Conservation (phyloP, 2,113 vertebrate species). For the Rallus limicola region DNA sequence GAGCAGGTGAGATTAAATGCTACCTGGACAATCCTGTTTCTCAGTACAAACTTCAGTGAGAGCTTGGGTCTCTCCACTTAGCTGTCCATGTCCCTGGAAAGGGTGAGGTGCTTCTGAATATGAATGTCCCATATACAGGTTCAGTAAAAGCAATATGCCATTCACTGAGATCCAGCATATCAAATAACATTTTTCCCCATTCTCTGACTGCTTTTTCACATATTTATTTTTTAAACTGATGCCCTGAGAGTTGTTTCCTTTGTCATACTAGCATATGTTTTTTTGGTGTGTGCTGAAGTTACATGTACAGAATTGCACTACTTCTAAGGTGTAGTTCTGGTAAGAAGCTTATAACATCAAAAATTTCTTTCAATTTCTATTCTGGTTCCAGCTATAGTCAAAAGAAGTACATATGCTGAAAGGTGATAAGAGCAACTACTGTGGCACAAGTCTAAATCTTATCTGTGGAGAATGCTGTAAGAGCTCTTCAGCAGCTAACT, state of each 20-base stretch:
- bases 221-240: not conserved
- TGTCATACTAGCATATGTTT: not conserved
- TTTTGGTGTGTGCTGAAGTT: not conserved
- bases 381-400: not conserved
- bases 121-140: not conserved
- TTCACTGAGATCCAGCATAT: not conserved
- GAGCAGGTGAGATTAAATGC: not conserved
- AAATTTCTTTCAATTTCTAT: not conserved
- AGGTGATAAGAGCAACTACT: constrained; percentile 20
- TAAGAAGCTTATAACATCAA: not conserved
- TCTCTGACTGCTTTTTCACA: not conserved
- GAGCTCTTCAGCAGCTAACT: not conserved
- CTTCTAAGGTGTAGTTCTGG: not conserved
- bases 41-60: not conserved
- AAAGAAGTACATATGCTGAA: not conserved
- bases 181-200: not conserved
- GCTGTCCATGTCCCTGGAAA: not conserved
- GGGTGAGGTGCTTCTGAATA: not conserved
- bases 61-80: not conserved
- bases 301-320: not conserved
- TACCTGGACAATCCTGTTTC: not conserved
- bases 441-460: not conserved
- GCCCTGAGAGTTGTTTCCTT: not conserved
- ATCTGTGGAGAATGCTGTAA: constrained; percentile 11
- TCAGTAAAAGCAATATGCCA: not conserved